Conservation (phyloP, 1,140 invertebrate genomes). For the Geopemphigus sp. region DNA sequence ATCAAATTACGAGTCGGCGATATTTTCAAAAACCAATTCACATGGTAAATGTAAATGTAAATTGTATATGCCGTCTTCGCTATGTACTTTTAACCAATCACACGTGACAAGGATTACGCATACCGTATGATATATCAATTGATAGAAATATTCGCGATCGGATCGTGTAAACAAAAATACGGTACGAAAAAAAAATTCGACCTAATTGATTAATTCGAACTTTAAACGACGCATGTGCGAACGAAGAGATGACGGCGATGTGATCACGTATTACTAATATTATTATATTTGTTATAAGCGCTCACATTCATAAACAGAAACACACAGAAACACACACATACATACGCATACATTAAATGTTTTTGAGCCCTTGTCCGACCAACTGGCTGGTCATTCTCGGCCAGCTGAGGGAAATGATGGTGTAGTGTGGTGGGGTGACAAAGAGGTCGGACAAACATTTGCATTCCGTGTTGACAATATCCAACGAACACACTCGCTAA, state of each 20-base stretch:
- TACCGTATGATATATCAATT: not conserved
- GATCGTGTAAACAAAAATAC: not conserved
- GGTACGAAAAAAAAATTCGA: not conserved
- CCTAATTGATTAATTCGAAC: conserved; percentile 22
- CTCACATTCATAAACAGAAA: not conserved
- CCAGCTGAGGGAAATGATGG: not conserved
- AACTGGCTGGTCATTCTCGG: not conserved
- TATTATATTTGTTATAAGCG: conserved; percentile 2
- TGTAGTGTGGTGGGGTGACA: not conserved
- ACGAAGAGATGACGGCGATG: not conserved
- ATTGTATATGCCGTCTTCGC: no score
- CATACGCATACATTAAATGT: no score
- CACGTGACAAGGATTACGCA: not conserved
- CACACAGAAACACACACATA: no score
- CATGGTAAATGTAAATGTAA: no score
- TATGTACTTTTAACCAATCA: no score
- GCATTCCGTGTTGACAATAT: conserved; percentile 47
- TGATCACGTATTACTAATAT: not conserved
- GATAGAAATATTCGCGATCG: not conserved
- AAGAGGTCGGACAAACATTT: conserved; percentile 39
- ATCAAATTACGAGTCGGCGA: no score
- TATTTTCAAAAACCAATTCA: no score
- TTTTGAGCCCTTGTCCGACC: conserved; percentile 12
- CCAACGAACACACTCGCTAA: not conserved
- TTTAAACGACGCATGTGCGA: conserved; percentile 11